phyloP scores from a whole-genome alignment of 1,140 invertebrate species.

The Muscidifurax raptorellus region DNA sequence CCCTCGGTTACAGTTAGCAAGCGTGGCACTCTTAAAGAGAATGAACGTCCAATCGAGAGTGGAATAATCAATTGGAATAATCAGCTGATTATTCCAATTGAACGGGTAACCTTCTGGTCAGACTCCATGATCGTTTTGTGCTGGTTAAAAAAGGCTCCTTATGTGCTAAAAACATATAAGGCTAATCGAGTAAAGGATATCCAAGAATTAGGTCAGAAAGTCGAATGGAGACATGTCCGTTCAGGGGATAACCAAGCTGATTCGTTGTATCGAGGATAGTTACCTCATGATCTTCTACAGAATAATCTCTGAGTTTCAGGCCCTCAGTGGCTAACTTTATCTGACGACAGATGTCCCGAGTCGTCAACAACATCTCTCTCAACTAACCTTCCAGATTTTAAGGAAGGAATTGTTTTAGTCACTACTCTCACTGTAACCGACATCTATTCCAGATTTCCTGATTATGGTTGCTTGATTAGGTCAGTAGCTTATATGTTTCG shows the following conservation, averaged over 20 bases:
- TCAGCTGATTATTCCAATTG: too few species aligned
- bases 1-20: background rate
- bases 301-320: background rate
- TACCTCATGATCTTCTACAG: background rate
- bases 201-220: background rate
- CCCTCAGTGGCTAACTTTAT: background rate
- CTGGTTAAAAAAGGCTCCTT: conserved; percentile 6
- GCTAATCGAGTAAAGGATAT: background rate
- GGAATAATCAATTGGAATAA: background rate
- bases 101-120: background rate
- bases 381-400: background rate
- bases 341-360: background rate
- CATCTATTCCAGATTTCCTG: background rate
- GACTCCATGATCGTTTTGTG: background rate
- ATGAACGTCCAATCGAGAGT: background rate
- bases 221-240: background rate
- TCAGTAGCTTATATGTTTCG: background rate
- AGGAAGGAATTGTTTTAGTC: background rate
- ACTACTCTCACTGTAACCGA: background rate
- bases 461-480: background rate
- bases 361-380: background rate
- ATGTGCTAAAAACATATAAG: background rate
- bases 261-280: background rate
- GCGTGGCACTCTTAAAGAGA: background rate
- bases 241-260: background rate